phyloP scores from a whole-genome alignment of 2,888 invertebrate species.

The Eudemis profundana region DNA sequence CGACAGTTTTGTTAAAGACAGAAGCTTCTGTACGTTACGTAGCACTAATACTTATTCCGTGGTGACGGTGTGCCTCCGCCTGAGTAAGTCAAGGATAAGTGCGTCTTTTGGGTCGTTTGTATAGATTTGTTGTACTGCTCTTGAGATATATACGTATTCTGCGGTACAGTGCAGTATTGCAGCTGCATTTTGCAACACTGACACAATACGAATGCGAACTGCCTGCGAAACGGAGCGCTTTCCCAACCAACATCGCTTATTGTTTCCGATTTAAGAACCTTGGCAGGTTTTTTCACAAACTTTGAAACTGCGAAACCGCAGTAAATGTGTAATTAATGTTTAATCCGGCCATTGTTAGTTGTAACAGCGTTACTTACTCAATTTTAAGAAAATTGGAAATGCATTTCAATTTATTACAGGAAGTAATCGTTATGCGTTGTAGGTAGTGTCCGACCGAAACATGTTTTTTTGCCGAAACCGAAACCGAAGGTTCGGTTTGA shows the following conservation, averaged over 20 bases:
- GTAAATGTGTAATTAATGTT: background rate
- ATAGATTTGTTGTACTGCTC: too few species aligned
- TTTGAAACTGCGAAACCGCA: constrained; percentile 15
- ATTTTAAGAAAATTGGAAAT: constrained; percentile 13
- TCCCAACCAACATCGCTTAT: constrained; percentile 56
- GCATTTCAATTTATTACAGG: constrained; percentile 6
- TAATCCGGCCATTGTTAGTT: constrained; percentile 9
- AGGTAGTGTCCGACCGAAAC: background rate
- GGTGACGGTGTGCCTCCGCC: too few species aligned
- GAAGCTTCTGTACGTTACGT: too few species aligned
- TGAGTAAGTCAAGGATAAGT: too few species aligned
- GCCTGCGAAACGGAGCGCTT: constrained; percentile 64
- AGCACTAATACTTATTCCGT: too few species aligned
- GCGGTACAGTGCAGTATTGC: constrained; percentile 33
- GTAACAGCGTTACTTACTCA: constrained; percentile 22
- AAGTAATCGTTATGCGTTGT: background rate
- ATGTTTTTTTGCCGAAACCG: background rate
- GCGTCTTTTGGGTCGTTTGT: too few species aligned
- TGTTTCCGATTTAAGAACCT: constrained; percentile 47
- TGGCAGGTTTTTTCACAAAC: constrained; percentile 33
- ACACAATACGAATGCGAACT: constrained; percentile 56
- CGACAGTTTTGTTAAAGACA: too few species aligned
- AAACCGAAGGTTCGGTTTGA: too few species aligned
- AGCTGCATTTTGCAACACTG: constrained; percentile 55
- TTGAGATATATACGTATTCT: background rate